Conservation (phyloP, 1,140 invertebrate genomes). For the Atta colombica region DNA sequence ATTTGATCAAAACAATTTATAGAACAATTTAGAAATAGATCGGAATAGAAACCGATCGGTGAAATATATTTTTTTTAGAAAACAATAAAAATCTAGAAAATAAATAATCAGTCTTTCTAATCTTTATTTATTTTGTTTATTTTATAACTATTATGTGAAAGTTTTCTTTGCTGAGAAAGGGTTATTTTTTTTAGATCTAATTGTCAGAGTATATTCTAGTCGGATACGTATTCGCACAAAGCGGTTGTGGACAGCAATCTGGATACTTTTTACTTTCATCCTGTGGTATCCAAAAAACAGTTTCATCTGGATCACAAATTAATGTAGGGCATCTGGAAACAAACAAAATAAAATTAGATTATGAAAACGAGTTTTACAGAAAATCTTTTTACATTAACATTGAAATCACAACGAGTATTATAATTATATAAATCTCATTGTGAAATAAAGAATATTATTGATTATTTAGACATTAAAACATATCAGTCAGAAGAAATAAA, state of each 20-base stretch:
- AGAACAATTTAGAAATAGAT: no score
- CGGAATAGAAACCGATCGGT: no score
- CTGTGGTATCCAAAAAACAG: no score
- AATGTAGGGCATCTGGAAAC: constrained; percentile 39
- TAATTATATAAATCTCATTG: not conserved
- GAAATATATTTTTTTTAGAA: no score
- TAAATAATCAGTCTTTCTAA: no score
- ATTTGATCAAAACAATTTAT: not conserved
- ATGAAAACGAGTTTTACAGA: no score
- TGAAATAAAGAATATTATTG: not conserved
- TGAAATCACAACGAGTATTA: not conserved
- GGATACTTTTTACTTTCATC: constrained; percentile 10
- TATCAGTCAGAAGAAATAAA: not conserved
- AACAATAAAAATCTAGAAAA: no score
- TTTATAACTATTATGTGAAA: no score
- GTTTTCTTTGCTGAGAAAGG: no score
- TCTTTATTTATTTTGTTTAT: not conserved
- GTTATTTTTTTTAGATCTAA: no score
- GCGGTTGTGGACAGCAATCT: constrained; percentile 43
- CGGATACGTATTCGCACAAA: constrained; percentile 15
- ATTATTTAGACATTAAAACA: not conserved
- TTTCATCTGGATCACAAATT: no score
- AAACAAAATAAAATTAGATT: not conserved
- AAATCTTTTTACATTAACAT: not conserved
- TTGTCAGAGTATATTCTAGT: no score